Evolutionary conservation across 2,888 invertebrate species (phyloP).

Genomic region (Diloba caeruleocephala): DNA sequence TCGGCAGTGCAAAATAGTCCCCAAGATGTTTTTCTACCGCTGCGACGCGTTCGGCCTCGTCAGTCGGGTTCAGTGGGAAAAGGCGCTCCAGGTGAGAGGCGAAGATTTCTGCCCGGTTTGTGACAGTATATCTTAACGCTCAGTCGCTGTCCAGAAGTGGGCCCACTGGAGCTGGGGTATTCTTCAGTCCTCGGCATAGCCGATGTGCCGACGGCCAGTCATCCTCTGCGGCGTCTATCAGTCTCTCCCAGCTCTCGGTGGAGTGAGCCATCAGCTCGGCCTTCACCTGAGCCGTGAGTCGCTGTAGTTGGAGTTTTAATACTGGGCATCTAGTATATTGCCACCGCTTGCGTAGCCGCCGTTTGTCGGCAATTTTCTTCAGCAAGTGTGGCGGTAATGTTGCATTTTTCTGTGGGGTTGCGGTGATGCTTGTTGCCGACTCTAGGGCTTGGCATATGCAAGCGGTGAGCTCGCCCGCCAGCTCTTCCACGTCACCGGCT

Average conservation of each 20-base stretch:
- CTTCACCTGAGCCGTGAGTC: not conserved
- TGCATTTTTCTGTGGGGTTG: not conserved
- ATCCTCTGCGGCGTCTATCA: not conserved
- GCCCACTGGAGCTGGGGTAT: constrained; percentile 2
- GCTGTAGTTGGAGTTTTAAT: not conserved
- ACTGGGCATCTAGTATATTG: not conserved
- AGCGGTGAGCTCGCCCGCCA: constrained; percentile 30
- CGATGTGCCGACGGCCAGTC: constrained; percentile 6
- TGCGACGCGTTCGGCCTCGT: not conserved
- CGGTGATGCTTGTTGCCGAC: not conserved
- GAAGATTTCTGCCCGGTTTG: no score
- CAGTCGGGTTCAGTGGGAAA: constrained; percentile 5
- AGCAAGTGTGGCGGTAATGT: not conserved
- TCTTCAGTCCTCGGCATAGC: not conserved
- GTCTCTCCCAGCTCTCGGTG: not conserved
- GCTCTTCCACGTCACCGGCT: not conserved
- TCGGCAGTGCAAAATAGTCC: constrained; percentile 7
- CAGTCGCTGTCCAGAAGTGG: not conserved
- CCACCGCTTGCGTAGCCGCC: not conserved
- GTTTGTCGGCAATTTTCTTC: not conserved
- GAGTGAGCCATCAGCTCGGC: not conserved
- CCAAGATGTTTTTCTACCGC: constrained; percentile 9
- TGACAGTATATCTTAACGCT: no score
- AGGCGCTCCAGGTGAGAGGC: no score
- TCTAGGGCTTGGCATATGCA: not conserved